phyloP scores from a whole-genome alignment of 2,113 vertebrate species.

The Catharus fuscescens region DNA sequence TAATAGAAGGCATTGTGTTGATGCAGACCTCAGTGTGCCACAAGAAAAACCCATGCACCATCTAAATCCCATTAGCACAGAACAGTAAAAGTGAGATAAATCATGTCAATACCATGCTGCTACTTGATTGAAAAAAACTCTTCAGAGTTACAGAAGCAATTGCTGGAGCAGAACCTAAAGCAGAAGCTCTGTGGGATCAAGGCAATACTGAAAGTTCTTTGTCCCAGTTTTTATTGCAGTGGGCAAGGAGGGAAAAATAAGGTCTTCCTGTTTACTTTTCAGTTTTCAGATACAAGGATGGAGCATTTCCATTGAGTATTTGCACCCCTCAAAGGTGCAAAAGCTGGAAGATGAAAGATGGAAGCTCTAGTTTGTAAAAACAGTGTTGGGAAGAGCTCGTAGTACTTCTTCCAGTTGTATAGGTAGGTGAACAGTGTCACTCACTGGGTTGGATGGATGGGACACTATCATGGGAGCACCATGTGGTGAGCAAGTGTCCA shows the following conservation, averaged over 20 bases:
- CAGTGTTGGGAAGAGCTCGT: fast-evolving
- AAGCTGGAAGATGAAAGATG: not conserved
- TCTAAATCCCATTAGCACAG: conserved; percentile 18
- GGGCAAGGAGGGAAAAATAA: not conserved
- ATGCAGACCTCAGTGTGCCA: not conserved
- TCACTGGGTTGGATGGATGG: not conserved
- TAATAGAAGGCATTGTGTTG: not conserved
- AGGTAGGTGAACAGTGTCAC: not conserved
- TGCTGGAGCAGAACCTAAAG: not conserved
- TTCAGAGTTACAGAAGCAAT: not conserved
- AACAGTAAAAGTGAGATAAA: conserved; percentile 20
- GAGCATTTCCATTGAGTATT: not conserved
- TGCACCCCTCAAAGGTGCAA: not conserved
- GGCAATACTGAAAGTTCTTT: not conserved
- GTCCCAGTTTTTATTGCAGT: not conserved
- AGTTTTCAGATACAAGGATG: not conserved
- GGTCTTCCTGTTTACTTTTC: not conserved
- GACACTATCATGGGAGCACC: not conserved
- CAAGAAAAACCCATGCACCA: not conserved
- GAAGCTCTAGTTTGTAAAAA: not conserved
- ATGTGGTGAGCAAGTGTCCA: not conserved
- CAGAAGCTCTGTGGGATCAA: not conserved
- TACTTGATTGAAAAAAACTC: not conserved
- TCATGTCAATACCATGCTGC: not conserved
- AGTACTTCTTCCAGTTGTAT: not conserved